These are phyloP conservation scores for Menura novaehollandiae DNA, from an alignment of 2,113 vertebrate species.

Conservation along the genomic window DNA sequence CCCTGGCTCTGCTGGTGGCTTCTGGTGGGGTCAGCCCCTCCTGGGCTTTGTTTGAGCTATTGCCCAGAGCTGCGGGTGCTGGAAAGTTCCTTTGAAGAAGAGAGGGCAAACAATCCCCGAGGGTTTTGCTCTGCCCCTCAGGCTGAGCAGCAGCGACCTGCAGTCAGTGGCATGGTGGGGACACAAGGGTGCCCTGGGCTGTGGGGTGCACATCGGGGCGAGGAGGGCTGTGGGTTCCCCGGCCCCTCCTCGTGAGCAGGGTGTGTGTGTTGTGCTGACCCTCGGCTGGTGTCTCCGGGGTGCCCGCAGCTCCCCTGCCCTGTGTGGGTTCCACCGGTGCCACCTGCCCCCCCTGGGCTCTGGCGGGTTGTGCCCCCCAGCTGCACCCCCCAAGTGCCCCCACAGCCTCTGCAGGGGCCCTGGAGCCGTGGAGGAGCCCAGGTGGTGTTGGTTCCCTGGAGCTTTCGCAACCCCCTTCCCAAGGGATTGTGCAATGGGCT, in stretches of 20 bases:
- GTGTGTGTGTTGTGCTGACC: background rate
- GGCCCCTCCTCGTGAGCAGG: accelerated
- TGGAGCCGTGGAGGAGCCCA: background rate
- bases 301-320: background rate
- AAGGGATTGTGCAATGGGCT: background rate
- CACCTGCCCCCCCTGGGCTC: too few relatives aligned
- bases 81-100: background rate
- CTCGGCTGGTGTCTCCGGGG: background rate
- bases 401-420: background rate
- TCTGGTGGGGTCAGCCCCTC: too few relatives aligned
- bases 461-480: background rate
- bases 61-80: accelerated
- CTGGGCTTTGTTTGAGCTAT: background rate
- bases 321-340: accelerated
- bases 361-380: background rate
- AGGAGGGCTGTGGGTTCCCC: background rate
- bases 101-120: background rate
- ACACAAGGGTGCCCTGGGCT: accelerated
- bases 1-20: background rate
- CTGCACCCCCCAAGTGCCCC: background rate
- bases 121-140: accelerated
- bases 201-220: background rate
- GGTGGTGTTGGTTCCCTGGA: background rate
- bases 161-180: accelerated
- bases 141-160: background rate